A percentile compares a stretch with the other conserved stretches of the same genome.
phyloP scores from a whole-genome alignment of 2,888 invertebrate genomes.

The Anticlea derivata region DNA sequence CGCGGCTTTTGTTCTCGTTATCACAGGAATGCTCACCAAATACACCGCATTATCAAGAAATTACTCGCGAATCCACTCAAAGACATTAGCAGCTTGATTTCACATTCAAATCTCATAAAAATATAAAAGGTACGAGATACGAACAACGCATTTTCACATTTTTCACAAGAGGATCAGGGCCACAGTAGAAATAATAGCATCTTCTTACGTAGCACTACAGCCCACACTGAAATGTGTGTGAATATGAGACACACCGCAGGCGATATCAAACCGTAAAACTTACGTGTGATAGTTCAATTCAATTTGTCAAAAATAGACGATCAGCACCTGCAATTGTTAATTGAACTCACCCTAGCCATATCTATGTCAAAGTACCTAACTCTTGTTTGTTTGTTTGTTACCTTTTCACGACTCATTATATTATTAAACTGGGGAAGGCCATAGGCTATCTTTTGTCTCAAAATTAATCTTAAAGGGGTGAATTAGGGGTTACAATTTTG shows the following conservation, averaged over 20 bases:
- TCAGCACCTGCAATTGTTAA: neutral
- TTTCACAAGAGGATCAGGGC: neutral
- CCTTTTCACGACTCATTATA: too few species aligned
- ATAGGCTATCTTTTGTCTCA: too few species aligned
- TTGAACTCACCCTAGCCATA: neutral
- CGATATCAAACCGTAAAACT: neutral
- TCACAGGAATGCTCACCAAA: neutral
- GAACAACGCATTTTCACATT: constrained; percentile 8
- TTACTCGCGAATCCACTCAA: constrained; percentile 4
- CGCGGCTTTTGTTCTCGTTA: neutral
- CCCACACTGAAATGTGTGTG: neutral
- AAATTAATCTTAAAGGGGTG: too few species aligned
- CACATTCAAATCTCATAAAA: constrained; percentile 23
- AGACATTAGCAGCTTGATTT: constrained; percentile 21
- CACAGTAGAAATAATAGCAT: neutral
- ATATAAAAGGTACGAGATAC: constrained; percentile 14
- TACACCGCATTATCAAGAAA: constrained; percentile 11
- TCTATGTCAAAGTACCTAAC: too few species aligned
- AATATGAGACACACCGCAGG: neutral
- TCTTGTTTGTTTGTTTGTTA: too few species aligned
- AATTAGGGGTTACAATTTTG: too few species aligned
- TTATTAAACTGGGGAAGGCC: too few species aligned
- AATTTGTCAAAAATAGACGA: neutral
- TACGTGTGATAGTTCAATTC: neutral
- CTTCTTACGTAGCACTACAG: neutral